These are phyloP conservation scores for Ramphastos sulfuratus DNA, from an alignment of 2,113 vertebrate genomes.

Conservation along the genomic window DNA sequence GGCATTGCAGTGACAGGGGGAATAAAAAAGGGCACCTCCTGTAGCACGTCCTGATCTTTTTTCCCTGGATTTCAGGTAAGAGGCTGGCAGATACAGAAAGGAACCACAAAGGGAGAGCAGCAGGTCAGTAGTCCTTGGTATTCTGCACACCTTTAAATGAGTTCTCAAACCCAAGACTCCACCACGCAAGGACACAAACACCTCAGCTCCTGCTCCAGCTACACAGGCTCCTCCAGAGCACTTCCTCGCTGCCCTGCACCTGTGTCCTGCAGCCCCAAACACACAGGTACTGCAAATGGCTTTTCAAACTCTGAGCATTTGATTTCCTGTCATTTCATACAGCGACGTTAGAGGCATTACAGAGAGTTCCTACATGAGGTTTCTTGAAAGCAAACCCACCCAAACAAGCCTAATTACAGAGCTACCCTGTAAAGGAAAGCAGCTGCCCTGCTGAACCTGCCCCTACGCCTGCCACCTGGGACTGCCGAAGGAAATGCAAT, in stretches of 20 bases:
- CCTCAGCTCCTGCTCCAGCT: neutral
- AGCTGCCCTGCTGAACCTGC: constrained; percentile 52
- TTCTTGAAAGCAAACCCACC: neutral
- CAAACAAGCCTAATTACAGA: constrained; percentile 31
- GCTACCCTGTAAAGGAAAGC: constrained; percentile 52
- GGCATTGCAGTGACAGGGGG: neutral
- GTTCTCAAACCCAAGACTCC: neutral
- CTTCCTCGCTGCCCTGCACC: neutral
- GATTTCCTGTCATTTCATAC: constrained; percentile 49
- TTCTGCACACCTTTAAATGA: constrained; percentile 38
- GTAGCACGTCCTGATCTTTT: neutral
- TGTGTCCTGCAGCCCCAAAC: neutral
- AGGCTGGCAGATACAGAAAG: constrained; percentile 5
- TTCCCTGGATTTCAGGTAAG: neutral
- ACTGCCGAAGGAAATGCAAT: constrained; percentile 54
- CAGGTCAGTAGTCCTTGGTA: neutral
- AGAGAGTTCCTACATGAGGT: neutral
- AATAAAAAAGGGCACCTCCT: neutral
- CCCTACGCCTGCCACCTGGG: constrained; percentile 24
- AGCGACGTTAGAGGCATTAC: neutral
- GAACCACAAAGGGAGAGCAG: constrained; percentile 45
- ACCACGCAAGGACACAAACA: neutral
- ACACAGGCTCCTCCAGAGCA: neutral
- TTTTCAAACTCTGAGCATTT: constrained; percentile 14
- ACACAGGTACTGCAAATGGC: neutral